These are phyloP conservation scores for Menura novaehollandiae DNA, from an alignment of 2,113 vertebrate species.

Conservation along the genomic window DNA sequence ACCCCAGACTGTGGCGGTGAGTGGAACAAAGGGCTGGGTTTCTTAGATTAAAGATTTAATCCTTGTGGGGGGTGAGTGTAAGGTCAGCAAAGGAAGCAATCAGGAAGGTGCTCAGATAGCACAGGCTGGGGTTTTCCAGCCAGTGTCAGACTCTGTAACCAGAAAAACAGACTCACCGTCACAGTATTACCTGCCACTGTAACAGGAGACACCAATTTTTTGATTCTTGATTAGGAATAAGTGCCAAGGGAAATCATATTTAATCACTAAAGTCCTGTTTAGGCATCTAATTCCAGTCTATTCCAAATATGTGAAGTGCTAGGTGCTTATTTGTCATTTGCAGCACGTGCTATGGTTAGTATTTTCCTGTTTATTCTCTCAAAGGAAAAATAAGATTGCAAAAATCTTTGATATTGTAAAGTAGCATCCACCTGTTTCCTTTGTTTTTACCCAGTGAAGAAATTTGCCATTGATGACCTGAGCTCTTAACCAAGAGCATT, in stretches of 20 bases:
- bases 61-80: not conserved
- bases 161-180: not conserved
- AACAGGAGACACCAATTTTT: not conserved
- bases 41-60: conserved; percentile 18
- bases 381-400: not conserved
- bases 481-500: not conserved
- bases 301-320: not conserved
- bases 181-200: not conserved
- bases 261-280: not conserved
- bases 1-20: not conserved
- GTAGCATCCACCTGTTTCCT: not conserved
- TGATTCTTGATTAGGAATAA: not conserved
- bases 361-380: not conserved
- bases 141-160: not conserved
- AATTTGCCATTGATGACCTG: not conserved
- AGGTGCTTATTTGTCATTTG: not conserved
- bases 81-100: not conserved
- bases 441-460: not conserved
- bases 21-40: not conserved
- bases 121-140: not conserved
- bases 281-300: not conserved
- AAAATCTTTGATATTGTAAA: not conserved
- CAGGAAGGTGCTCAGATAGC: not conserved
- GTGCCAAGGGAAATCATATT: not conserved
- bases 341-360: accelerated